A percentile compares a stretch with the other conserved stretches of the same genome.
These are phyloP conservation scores for Nannoperca obscura DNA, from an alignment of 2,797 vertebrate genomes.

Conservation along the genomic window DNA sequence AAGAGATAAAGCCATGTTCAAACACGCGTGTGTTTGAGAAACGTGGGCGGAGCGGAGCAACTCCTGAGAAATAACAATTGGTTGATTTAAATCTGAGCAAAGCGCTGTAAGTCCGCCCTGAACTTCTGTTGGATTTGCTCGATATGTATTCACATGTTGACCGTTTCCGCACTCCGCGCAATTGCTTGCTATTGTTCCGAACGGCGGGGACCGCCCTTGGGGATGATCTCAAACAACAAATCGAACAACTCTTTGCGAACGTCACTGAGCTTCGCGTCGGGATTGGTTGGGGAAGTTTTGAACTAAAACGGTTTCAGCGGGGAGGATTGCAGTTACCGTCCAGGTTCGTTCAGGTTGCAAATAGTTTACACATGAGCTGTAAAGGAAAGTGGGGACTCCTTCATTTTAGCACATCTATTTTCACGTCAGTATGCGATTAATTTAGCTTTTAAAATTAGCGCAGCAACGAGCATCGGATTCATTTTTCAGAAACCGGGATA, in stretches of 20 bases:
- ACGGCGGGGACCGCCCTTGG: neutral
- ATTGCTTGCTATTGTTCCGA: rapidly evolving
- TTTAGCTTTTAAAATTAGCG: slow-evolving; percentile 1
- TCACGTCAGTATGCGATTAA: slow-evolving; percentile 39
- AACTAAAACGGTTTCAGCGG: slow-evolving; percentile 80
- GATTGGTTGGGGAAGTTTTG: slow-evolving; percentile 73
- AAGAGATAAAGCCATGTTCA: neutral
- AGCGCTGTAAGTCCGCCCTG: slow-evolving; percentile 32
- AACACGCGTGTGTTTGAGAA: neutral
- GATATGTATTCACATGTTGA: rapidly evolving
- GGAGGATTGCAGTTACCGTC: neutral
- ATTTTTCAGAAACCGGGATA: neutral
- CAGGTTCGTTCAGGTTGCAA: rapidly evolving
- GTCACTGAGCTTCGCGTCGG: neutral
- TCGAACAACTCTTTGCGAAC: rapidly evolving
- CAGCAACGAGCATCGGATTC: slow-evolving; percentile 23
- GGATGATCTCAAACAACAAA: rapidly evolving
- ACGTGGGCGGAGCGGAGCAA: neutral
- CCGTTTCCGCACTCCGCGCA: neutral
- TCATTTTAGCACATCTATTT: neutral
- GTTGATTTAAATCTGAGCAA: slow-evolving; percentile 65
- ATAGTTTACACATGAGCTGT: slow-evolving; percentile 4
- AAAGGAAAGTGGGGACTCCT: neutral
- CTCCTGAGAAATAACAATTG: slow-evolving; percentile 36
- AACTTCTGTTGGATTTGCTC: neutral